Conservation (phyloP, 1,140 invertebrate genomes). For the Antheraea mylitta region DNA sequence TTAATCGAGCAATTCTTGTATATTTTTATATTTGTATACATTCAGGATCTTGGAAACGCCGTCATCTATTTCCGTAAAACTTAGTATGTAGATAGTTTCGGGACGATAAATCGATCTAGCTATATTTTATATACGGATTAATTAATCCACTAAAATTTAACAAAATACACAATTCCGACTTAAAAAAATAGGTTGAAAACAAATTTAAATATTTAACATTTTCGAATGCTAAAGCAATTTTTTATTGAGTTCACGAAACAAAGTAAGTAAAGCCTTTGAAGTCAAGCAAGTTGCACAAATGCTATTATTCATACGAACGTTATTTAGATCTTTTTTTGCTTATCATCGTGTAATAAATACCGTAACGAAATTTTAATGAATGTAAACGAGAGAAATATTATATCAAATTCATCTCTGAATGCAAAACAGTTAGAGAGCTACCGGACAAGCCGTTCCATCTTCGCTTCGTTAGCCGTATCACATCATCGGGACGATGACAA, state of each 20-base stretch:
- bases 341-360: conserved; percentile 11
- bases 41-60: too few species aligned
- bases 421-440: conserved; percentile 48
- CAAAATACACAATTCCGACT: too few species aligned
- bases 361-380: conserved; percentile 13
- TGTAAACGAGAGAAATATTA: conserved; percentile 22
- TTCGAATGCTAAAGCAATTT: too few species aligned
- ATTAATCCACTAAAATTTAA: too few species aligned
- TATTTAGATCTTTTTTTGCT: neutral
- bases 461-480: conserved; percentile 68
- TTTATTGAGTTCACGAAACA: neutral
- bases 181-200: too few species aligned
- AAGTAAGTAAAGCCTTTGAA: neutral
- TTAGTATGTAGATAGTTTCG: too few species aligned
- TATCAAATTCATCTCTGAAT: conserved; percentile 28
- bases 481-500: conserved; percentile 72
- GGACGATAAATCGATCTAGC: too few species aligned
- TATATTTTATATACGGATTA: too few species aligned
- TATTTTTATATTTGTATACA: too few species aligned
- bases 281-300: neutral
- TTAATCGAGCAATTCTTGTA: too few species aligned
- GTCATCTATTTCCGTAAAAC: too few species aligned
- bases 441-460: conserved; percentile 52
- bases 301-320: neutral
- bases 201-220: too few species aligned